phyloP scores from a whole-genome alignment of 2,797 vertebrate genomes.

The Eurystomus glaucurus region DNA sequence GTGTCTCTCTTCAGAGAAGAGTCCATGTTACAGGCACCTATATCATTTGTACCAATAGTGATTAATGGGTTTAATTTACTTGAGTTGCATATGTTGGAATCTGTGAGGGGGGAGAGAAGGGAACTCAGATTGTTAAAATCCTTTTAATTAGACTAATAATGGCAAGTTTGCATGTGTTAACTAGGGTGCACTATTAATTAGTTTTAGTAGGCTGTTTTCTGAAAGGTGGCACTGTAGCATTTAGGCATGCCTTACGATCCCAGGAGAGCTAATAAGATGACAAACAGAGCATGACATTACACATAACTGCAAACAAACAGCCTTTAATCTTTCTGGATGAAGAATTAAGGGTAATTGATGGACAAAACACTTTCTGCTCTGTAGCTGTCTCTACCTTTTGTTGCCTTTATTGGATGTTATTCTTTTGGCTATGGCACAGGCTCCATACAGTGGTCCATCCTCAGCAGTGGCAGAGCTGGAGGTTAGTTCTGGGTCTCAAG shows the following conservation, averaged over 20 bases:
- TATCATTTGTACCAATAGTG: constrained; percentile 80
- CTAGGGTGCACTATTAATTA: constrained; percentile 81
- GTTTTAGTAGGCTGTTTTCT: constrained; percentile 77
- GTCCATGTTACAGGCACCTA: constrained; percentile 58
- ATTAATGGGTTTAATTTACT: constrained; percentile 87
- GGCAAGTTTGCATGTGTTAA: constrained; percentile 82
- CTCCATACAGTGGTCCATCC: rapidly evolving
- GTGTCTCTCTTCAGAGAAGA: constrained; percentile 60
- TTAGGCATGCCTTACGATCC: constrained; percentile 62
- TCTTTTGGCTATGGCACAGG: not conserved
- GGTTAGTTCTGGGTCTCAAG: not conserved
- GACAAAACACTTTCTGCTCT: constrained; percentile 1
- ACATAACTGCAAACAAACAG: constrained; percentile 66
- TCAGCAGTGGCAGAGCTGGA: not conserved
- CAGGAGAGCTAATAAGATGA: constrained; percentile 73
- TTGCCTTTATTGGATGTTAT: not conserved
- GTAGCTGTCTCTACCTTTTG: not conserved
- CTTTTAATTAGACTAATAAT: constrained; percentile 87
- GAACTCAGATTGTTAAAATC: constrained; percentile 75
- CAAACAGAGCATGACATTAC: constrained; percentile 75
- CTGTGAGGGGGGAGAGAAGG: constrained; percentile 36
- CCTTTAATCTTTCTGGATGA: constrained; percentile 56
- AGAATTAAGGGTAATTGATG: constrained; percentile 41
- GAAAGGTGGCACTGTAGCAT: constrained; percentile 68
- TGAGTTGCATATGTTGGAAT: constrained; percentile 69